A percentile compares a stretch with the other conserved stretches of the same genome.
Evolutionary conservation across 2,888 invertebrate species (phyloP).

Genomic region (Drosophila diplacantha): DNA sequence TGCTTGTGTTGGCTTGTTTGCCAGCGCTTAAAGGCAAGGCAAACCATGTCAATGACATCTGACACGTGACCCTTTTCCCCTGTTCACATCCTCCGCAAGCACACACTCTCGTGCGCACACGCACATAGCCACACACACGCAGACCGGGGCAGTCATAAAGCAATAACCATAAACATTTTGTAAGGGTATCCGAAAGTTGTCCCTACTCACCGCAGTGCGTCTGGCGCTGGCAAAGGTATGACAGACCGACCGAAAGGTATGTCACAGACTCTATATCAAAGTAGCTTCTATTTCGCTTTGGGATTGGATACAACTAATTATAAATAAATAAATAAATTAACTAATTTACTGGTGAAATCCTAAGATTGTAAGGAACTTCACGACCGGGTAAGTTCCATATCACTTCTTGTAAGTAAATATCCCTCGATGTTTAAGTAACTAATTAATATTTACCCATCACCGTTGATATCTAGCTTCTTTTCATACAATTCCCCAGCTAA

Average conservation of each 20-base stretch:
- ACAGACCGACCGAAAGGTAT: background rate
- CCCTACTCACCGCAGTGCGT: conserved; percentile 23
- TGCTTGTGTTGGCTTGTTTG: conserved; percentile 44
- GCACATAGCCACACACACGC: conserved; percentile 25
- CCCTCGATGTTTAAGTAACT: background rate
- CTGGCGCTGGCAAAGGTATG: background rate
- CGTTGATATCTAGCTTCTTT: background rate
- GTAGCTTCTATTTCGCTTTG: fast-evolving
- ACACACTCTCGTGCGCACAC: conserved; percentile 24
- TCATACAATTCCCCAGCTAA: background rate
- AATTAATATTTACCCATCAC: background rate
- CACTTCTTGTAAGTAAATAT: background rate
- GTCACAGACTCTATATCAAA: background rate
- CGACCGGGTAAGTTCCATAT: background rate
- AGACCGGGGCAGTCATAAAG: conserved; percentile 44
- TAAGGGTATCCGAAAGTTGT: conserved; percentile 45
- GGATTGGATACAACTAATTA: background rate
- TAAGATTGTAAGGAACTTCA: background rate
- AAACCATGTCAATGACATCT: conserved; percentile 72
- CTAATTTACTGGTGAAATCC: background rate
- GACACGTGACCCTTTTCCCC: conserved; percentile 69
- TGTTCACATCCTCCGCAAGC: conserved; percentile 18
- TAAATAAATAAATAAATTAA: background rate
- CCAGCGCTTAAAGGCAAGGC: conserved; percentile 64
- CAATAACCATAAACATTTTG: conserved; percentile 69